Base-by-base conservation (phyloP, 2,888 invertebrate genomes). In the Candidula unifasciata region DNA sequence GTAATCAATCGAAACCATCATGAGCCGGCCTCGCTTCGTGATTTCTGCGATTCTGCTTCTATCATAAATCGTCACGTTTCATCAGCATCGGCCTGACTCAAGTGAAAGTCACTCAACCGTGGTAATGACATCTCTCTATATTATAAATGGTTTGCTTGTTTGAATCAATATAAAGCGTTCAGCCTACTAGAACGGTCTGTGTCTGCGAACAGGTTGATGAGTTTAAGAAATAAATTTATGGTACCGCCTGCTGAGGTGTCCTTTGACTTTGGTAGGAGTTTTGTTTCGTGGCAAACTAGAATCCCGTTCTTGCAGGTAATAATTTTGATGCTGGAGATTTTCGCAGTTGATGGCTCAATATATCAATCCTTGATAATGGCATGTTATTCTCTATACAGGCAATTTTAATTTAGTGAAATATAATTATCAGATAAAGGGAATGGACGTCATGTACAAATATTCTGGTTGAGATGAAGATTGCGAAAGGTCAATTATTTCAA, bases 161-260 rank as follows among this genome's bases (percentile, higher is more conserved):
- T 37, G 44, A n/a, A 71, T 71, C 71, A n/a, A 71, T 71, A 77
- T 33, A 57, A 77, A 57, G n/a, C 33, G 35, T 21, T 60, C 57
- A 57, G 77, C 57, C 21, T 27, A 77, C 54, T 21, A 33, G 16
- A 60, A 30, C 77, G 77, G 35, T 30, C 60, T 30, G 21, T 16
- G 57, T 24, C 21, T 16, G 18, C 18, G 60, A 57, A 77, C 33
- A 57, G 30, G 57, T 24, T 33, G 54, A 77, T 60, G 77, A 57
- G 77, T 77, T 27, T 33, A 77, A 52, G 54, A 77, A 77, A 77
- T 77, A 57, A 77, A 60, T 77, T 77, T 77, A 77, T 57, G 77
- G 33, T 33, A 57, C 57, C 33, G 35, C 30, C n/a, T 6, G 21
- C 18, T 54, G 33, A 8, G 71, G 71, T 21, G 27, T 21, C n/a